These are phyloP conservation scores for Caenorhabditis zanzibari DNA, from an alignment of 2,888 invertebrate genomes.

Conservation along the genomic window DNA sequence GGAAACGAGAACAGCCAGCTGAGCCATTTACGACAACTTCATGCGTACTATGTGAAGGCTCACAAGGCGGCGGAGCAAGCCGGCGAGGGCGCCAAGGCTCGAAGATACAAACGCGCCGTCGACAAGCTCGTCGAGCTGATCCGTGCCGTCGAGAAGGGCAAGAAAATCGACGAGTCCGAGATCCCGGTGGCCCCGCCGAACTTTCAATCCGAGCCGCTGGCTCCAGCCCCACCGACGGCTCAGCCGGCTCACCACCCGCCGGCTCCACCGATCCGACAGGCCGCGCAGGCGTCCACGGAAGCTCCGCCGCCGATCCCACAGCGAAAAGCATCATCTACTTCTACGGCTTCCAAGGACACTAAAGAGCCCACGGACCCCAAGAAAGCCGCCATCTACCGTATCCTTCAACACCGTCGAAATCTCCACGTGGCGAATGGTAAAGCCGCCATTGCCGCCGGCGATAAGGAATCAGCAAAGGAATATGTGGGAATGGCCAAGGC, in stretches of 20 bases:
- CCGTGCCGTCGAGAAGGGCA: constrained; percentile 58
- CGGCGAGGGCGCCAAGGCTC: constrained; percentile 66
- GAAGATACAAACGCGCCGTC: constrained; percentile 67
- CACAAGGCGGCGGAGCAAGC: constrained; percentile 55
- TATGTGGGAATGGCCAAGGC: constrained; percentile 73
- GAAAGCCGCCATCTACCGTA: constrained; percentile 60
- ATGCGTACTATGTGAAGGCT: constrained; percentile 68
- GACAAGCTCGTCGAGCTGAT: constrained; percentile 70
- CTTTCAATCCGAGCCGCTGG: constrained; percentile 38
- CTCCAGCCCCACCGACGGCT: constrained; percentile 41
- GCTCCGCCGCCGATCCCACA: constrained; percentile 56
- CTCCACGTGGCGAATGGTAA: constrained; percentile 73
- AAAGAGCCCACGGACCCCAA: constrained; percentile 52
- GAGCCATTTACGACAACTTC: constrained; percentile 55
- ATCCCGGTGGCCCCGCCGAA: constrained; percentile 73
- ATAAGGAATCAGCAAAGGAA: constrained; percentile 74
- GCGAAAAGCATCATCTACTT: constrained; percentile 24
- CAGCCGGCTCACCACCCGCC: constrained; percentile 52
- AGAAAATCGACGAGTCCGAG: constrained; percentile 66
- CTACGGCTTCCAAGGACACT: constrained; percentile 28
- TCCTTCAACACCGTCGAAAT: constrained; percentile 64
- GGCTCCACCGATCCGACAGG: constrained; percentile 50
- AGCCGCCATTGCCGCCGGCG: constrained; percentile 71
- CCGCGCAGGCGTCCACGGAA: constrained; percentile 26
- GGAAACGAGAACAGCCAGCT: constrained; percentile 39